Percentiles rank a stretch among this genome's conserved stretches.
Evolutionary conservation across 2,797 vertebrate genomes (phyloP).

Genomic region (Oryzias sinensis): DNA sequence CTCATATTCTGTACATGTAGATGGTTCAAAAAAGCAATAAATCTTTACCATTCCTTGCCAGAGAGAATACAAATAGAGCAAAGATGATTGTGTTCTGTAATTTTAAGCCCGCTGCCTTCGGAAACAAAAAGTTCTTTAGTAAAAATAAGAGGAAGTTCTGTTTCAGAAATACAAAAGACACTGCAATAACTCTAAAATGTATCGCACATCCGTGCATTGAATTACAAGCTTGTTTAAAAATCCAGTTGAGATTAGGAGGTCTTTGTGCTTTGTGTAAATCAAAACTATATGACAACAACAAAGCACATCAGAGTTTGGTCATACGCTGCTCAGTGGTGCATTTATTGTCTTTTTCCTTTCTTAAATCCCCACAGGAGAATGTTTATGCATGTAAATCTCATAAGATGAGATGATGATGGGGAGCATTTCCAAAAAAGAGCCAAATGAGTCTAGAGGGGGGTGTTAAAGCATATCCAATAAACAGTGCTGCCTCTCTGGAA

Average conservation of each 20-base stretch:
- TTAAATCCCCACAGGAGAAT: constrained; percentile 48
- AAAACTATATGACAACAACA: constrained; percentile 21
- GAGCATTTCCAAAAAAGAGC: constrained; percentile 58
- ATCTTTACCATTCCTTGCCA: not conserved
- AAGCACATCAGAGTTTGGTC: constrained; percentile 28
- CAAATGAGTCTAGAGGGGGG: constrained; percentile 47
- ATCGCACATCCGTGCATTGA: constrained; percentile 3
- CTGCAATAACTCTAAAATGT: constrained; percentile 4
- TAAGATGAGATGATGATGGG: constrained; percentile 34
- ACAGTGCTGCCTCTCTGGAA: constrained; percentile 55
- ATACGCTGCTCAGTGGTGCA: constrained; percentile 32
- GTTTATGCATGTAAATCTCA: constrained; percentile 38
- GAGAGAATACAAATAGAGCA: not conserved
- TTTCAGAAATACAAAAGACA: constrained; percentile 9
- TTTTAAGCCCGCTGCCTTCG: not conserved
- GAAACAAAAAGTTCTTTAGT: not conserved
- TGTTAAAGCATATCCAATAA: constrained; percentile 67
- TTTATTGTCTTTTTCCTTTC: constrained; percentile 44
- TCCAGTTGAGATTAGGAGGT: not conserved
- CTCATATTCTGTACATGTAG: not conserved
- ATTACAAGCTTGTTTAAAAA: constrained; percentile 5
- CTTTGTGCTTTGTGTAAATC: constrained; percentile 7
- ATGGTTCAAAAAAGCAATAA: constrained; percentile 1
- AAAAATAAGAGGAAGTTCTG: not conserved
- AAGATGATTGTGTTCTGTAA: not conserved